Evolutionary conservation across 2,113 vertebrate genomes (phyloP).

Genomic region (Synchiropus splendidus): DNA sequence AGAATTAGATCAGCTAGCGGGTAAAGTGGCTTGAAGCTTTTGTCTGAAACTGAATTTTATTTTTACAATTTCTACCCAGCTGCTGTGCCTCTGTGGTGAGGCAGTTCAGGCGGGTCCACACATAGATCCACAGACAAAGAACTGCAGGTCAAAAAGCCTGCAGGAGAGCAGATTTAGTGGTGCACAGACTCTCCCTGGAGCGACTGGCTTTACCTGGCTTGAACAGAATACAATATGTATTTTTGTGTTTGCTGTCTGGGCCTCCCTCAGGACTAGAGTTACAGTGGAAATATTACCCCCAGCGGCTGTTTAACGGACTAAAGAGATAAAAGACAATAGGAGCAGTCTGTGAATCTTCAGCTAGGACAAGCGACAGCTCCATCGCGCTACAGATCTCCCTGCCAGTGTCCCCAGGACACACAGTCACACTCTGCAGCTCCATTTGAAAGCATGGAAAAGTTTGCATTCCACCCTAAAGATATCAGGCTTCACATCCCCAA

Average conservation of each 20-base stretch:
- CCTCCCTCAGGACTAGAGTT: constrained; percentile 27
- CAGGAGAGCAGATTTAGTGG: constrained; percentile 12
- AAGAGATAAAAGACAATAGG: constrained; percentile 39
- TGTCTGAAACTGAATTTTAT: constrained; percentile 2
- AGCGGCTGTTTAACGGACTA: constrained; percentile 21
- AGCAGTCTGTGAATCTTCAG: constrained; percentile 25
- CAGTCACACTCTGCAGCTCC: constrained; percentile 15
- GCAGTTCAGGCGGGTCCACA: background rate
- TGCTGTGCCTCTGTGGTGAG: background rate
- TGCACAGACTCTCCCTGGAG: constrained; percentile 21
- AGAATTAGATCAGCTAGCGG: constrained; percentile 2
- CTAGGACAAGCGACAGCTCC: constrained; percentile 21
- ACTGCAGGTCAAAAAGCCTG: constrained; percentile 4
- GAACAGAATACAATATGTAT: constrained; percentile 23
- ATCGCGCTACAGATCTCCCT: constrained; percentile 20
- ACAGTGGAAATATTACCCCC: constrained; percentile 24
- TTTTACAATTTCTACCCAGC: constrained; percentile 2
- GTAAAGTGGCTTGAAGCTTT: constrained; percentile 6
- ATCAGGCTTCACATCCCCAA: too few species aligned
- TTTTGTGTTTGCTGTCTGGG: constrained; percentile 13
- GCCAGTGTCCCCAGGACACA: constrained; percentile 13
- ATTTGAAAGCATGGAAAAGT: constrained; percentile 5
- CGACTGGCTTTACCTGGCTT: constrained; percentile 18
- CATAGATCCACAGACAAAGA: background rate
- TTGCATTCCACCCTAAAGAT: too few species aligned